Conservation (phyloP, 2,113 vertebrate species). For the Hippocampus barbouri region DNA sequence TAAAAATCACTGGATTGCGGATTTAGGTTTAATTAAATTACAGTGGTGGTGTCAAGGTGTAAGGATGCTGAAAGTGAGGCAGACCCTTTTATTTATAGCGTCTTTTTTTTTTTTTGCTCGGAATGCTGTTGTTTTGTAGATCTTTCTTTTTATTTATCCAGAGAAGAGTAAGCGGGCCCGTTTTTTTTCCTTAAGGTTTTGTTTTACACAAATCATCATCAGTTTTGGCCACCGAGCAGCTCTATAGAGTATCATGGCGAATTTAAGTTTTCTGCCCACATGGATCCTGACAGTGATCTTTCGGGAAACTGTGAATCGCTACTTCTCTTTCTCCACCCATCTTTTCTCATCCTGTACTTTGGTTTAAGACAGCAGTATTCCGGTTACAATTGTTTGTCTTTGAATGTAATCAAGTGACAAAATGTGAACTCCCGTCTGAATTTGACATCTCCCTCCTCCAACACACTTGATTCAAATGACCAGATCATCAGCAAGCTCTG, state of each 20-base stretch:
- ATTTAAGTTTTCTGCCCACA: slow-evolving; percentile 26
- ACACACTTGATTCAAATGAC: too few relatives aligned
- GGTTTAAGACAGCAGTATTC: slow-evolving; percentile 34
- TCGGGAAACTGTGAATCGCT: slow-evolving; percentile 40
- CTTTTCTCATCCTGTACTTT: slow-evolving; percentile 32
- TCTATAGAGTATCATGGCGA: slow-evolving; percentile 22
- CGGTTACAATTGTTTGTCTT: slow-evolving; percentile 33
- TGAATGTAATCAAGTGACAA: slow-evolving; percentile 27
- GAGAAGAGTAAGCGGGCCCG: slow-evolving; percentile 10
- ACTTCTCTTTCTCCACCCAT: slow-evolving; percentile 27
- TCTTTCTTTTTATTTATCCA: slow-evolving; percentile 8
- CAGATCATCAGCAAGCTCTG: too few relatives aligned
- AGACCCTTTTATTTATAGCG: slow-evolving; percentile 6
- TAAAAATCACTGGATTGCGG: slow-evolving; percentile 51
- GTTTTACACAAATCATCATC: slow-evolving; percentile 38
- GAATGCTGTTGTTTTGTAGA: background rate
- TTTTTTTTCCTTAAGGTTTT: slow-evolving; percentile 13
- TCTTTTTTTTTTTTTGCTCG: background rate
- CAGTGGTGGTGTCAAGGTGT: slow-evolving; percentile 27
- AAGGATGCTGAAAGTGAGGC: slow-evolving; percentile 15
- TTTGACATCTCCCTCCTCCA: background rate
- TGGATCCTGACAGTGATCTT: slow-evolving; percentile 46
- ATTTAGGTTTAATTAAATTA: slow-evolving; percentile 55
- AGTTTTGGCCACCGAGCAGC: slow-evolving; percentile 26
- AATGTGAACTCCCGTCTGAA: background rate